Evolutionary conservation across 2,797 vertebrate species (phyloP).

Genomic region (Syncerus caffer): DNA sequence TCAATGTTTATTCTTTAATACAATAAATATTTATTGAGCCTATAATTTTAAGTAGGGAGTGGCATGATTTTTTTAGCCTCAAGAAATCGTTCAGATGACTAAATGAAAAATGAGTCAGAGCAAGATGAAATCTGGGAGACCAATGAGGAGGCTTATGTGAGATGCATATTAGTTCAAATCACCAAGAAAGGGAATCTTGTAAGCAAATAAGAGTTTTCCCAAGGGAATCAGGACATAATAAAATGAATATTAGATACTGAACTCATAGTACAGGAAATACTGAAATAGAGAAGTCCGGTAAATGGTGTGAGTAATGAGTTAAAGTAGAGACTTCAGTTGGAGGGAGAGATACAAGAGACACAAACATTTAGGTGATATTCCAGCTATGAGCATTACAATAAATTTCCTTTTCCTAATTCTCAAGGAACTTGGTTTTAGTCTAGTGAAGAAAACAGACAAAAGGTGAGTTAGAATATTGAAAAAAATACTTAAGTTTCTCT

Average conservation of each 20-base stretch:
- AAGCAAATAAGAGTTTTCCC: not conserved
- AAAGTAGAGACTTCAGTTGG: not conserved
- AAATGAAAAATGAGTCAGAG: not conserved
- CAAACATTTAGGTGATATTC: not conserved
- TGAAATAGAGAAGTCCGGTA: not conserved
- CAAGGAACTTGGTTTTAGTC: not conserved
- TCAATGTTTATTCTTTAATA: not conserved
- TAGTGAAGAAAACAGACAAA: not conserved
- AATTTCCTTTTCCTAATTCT: not conserved
- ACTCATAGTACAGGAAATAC: not conserved
- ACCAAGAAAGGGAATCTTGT: not conserved
- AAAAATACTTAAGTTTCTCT: not conserved
- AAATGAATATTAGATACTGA: not conserved
- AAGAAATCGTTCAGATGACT: not conserved
- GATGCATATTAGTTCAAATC: not conserved
- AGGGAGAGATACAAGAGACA: not conserved
- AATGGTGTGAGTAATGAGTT: not conserved
- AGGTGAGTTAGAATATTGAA: not conserved
- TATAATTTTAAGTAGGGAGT: not conserved
- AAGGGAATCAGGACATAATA: not conserved
- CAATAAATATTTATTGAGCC: not conserved
- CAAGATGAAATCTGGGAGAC: not conserved
- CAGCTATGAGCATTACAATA: not conserved
- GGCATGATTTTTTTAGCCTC: not conserved
- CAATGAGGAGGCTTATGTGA: not conserved